A percentile compares a stretch with the other conserved stretches of the same genome.
These are phyloP conservation scores for Parnassius apollo DNA, from an alignment of 2,888 invertebrate genomes.

Conservation along the genomic window DNA sequence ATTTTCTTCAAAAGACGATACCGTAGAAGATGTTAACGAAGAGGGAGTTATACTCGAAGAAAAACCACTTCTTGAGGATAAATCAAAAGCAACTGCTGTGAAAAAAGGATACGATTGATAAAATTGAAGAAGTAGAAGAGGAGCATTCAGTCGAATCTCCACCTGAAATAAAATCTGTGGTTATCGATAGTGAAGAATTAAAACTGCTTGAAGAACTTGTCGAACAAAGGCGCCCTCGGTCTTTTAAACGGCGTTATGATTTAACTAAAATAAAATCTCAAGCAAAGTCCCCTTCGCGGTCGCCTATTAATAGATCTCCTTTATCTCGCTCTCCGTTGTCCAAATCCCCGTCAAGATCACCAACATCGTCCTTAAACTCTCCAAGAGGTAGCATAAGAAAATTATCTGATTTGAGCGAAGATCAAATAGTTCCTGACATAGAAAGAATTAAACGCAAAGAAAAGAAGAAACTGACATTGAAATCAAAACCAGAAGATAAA, in stretches of 20 bases:
- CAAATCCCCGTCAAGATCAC: constrained; percentile 76
- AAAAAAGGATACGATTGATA: constrained; percentile 64
- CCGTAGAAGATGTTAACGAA: constrained; percentile 88
- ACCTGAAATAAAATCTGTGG: constrained; percentile 65
- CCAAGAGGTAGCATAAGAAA: constrained; percentile 76
- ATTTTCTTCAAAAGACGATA: constrained; percentile 94
- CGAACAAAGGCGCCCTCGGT: constrained; percentile 72
- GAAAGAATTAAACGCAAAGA: constrained; percentile 75
- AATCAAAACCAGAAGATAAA: constrained; percentile 72
- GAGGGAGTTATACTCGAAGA: constrained; percentile 83
- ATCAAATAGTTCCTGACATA: constrained; percentile 76
- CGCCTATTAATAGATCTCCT: constrained; percentile 71
- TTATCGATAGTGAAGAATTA: constrained; percentile 81
- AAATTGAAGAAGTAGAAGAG: constrained; percentile 79
- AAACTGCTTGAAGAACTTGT: constrained; percentile 78
- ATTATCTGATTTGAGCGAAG: constrained; percentile 75
- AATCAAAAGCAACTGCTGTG: constrained; percentile 40
- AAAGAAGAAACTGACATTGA: constrained; percentile 70
- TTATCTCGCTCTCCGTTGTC: constrained; percentile 73
- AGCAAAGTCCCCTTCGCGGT: constrained; percentile 66
- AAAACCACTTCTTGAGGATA: constrained; percentile 76
- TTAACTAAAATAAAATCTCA: constrained; percentile 65
- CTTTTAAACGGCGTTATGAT: constrained; percentile 74
- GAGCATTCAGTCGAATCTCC: constrained; percentile 62
- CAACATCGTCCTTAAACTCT: constrained; percentile 76